A percentile compares a stretch with the other conserved stretches of the same genome.
phyloP scores from a whole-genome alignment of 2,113 vertebrate species.

The Myiagra hebetior region DNA sequence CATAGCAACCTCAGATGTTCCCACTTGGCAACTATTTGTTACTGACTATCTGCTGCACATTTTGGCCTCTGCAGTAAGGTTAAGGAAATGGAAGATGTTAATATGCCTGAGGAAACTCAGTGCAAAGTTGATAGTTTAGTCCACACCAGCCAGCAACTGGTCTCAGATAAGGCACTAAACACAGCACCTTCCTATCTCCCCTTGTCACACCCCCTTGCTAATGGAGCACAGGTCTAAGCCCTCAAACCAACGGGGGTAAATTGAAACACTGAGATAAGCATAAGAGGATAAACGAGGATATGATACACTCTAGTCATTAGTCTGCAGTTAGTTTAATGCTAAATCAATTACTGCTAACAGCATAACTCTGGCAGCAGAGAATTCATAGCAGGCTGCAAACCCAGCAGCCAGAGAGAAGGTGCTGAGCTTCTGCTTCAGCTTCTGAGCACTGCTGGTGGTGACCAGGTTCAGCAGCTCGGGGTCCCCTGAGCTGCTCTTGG shows the following conservation, averaged over 20 bases:
- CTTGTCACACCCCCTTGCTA: neutral
- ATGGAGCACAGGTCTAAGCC: neutral
- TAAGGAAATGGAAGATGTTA: neutral
- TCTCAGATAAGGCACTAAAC: neutral
- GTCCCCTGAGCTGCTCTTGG: neutral
- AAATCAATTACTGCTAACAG: conserved; percentile 46
- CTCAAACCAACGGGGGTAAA: neutral
- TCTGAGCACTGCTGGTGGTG: accelerated
- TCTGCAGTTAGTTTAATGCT: conserved; percentile 32
- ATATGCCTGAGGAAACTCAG: neutral
- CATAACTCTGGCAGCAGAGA: neutral
- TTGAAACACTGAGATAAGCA: neutral
- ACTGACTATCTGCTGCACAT: neutral
- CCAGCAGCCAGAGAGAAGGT: neutral
- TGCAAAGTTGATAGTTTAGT: neutral
- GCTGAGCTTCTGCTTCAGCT: neutral
- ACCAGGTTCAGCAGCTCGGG: neutral
- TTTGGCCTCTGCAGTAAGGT: neutral
- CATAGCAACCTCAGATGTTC: neutral
- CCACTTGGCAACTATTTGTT: neutral
- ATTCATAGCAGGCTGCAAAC: neutral
- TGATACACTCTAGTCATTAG: conserved; percentile 21
- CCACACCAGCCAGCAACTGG: neutral
- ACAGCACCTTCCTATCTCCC: neutral
- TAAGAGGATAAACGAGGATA: conserved; percentile 26